Base-by-base conservation (phyloP, 2,797 vertebrate genomes). In the Craterocephalus amniculus region DNA sequence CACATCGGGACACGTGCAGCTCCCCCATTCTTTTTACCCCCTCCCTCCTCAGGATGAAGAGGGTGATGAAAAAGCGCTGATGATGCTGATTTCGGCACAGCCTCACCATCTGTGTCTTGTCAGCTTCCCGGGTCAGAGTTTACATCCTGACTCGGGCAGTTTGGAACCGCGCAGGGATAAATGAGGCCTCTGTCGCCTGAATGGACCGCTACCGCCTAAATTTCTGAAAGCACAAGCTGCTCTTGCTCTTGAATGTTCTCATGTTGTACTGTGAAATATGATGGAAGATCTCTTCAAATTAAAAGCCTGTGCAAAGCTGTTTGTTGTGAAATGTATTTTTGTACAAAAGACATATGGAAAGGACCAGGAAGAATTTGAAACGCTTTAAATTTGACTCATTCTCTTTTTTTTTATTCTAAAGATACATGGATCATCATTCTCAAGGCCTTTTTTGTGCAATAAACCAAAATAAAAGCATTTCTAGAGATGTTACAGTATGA, bases 201-300 rank as follows among this genome's bases (percentile, higher is more conserved):
- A 20, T 13, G 0, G 4, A 67, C n/a, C 48, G 34, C 49, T 48
- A 11, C 36, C 24, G 29, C 2, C 54, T 54, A 56, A 10, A 13
- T n/a, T 35, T 48, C 16, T 64, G 18, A 67, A 77, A 78, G 78
- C 72, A 81, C 83, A 83, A 70, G 27, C 26, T n/a, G 32, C 24
- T 61, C 8, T 2, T 10, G 43, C 56, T 59, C 68, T 71, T 55
- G 4, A 58, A 32, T 6, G 4, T 62, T 16, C 4, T 60, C 7
- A 56, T 40, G 32, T 58, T 38, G n/a, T 64, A 24, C 48, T 74
- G 61, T 74, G 6, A 71, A 69, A 63, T 67, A 51, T 18, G 3
- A n/a, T 40, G 18, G 51, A 45, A 24, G 58, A 11, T 56, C 29
- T 70, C 24, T 36, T 55, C 31, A 34, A 22, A 6, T 49, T 49